These are phyloP conservation scores for Chaunax sp. DNA, from an alignment of 2,797 vertebrate species.

Conservation along the genomic window DNA sequence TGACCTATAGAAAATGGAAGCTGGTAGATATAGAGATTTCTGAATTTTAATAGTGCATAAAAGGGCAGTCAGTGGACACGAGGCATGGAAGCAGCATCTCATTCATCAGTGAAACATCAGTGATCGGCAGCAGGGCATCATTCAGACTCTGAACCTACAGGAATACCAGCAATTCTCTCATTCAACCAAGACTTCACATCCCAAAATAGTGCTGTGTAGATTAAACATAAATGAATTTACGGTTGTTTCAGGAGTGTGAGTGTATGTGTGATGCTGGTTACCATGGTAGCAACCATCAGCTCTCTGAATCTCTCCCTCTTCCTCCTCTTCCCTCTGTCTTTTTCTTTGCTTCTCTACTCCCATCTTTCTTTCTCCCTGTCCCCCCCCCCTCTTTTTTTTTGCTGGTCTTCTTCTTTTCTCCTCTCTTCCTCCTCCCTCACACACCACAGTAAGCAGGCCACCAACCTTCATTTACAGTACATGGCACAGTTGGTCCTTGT, in stretches of 20 bases:
- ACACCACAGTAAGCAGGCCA: constrained; percentile 67
- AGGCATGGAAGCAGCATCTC: constrained; percentile 11
- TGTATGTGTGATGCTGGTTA: constrained; percentile 68
- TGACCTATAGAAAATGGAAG: constrained; percentile 23
- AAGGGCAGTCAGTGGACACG: constrained; percentile 14
- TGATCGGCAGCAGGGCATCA: constrained; percentile 40
- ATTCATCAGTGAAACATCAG: constrained; percentile 71
- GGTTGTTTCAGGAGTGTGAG: constrained; percentile 65
- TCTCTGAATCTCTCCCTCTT: constrained; percentile 63
- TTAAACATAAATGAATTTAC: constrained; percentile 67
- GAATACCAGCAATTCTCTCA: constrained; percentile 9
- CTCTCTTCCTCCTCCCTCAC: constrained; percentile 18
- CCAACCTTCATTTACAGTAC: constrained; percentile 70
- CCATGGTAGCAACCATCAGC: constrained; percentile 81
- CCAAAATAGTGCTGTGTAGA: constrained; percentile 55
- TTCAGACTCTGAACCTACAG: constrained; percentile 27
- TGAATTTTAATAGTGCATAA: constrained; percentile 2
- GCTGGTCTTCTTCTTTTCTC: constrained; percentile 1
- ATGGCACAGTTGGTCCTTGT: constrained; percentile 68
- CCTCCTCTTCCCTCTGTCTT: constrained; percentile 48
- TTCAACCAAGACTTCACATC: constrained; percentile 32
- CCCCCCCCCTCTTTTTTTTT: neutral
- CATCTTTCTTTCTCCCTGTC: constrained; percentile 24
- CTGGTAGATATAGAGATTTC: neutral
- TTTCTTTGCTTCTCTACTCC: constrained; percentile 32